Base-by-base conservation (phyloP, 2,888 invertebrate species). In the Tachystola acroxantha region DNA sequence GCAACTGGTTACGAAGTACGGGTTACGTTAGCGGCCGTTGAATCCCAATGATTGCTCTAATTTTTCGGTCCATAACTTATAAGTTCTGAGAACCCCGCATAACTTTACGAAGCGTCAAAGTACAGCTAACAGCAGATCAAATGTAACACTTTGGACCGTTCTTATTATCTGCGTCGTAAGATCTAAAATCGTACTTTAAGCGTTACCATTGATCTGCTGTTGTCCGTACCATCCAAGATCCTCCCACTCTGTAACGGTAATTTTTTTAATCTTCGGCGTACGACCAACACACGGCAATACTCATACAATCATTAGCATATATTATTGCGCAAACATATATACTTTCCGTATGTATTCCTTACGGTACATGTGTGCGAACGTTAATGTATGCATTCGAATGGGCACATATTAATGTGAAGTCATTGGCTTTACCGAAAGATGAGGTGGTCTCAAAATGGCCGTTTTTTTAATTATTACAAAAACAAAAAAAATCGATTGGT, bases 251-350 rank as follows among this genome's bases (percentile, higher is more conserved):
- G 32, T 49, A 51, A 47, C 51, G 49, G 51, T 36, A 42, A 33
- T 20, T 36, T 44, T 46, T 56, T 56, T 56, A 37, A 45, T 47
- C 53, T 42, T 42, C 28, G 35, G 43, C 34, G 38, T 42, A 45
- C 42, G 46, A 40, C 52, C 50, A 53, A 59, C 54, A 39, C 50
- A 53, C 42, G 46, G 41, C 40, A 49, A 44, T 11, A 46, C 47
- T 55, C 56, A 55, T 54, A 57, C 53, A 52, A 44, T 42, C 47
- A 64, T 66, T 68, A 48, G 48, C 66, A 62, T 66, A 61, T 57
- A 54, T 57, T 53, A 53, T 53, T 58, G 50, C 43, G 48, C 43
- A 43, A 43, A 45, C 48, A 50, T 46, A 49, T 50, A 51, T 48
- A 43, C 24, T 42, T 48, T 43, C 39, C 41, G 42, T 45, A 40